Base-by-base conservation (phyloP, 2,797 vertebrate species). In the Notolepis coatsorum region DNA sequence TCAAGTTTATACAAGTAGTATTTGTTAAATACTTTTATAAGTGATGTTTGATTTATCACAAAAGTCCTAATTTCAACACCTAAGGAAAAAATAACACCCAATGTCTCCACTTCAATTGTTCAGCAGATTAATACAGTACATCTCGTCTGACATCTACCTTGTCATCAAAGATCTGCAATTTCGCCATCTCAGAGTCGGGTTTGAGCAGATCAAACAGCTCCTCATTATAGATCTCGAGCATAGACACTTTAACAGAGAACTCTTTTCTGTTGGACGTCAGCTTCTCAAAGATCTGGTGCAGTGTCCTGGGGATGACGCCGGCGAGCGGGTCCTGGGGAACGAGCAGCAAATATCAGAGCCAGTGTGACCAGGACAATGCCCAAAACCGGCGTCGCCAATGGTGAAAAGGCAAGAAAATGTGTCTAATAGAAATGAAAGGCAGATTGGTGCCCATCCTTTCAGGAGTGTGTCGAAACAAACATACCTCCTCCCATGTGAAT, bases 231-330 rank as follows among this genome's bases (percentile, higher is more conserved):
- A 99, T 99, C 90, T 98, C 97, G 86, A 99, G 77, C 70, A 98
- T 88, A 12, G 96, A 99, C 0, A 99, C 97, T 79, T 98, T 99
- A 48, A 99, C 95, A 0, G 97, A 99, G 89, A 98, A 99, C 84
- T 99, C 97, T 0, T 94, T 95, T 57, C 96, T 95, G 24, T 95
- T 97, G 68, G 91, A 93, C 0, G 94, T 86, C 20, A 99, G 94
- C 82, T 97, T 99, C 85, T 98, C 96, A 68, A 98, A 99, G 85
- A 99, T 97, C 82, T 99, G 97, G 82, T 99, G 97, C 76, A 99
- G 90, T 0, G 96, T 98, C 45, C 96, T 91, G 39, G 97, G 97
- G 88, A 99, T 98, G 87, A 99, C 93, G 48, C 97, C 97, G 10
- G 97, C 97, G 62, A 99, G 88, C 3, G 97, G 97, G 88, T 99